Evolutionary conservation across 2,113 vertebrate species (phyloP), one percentile per base, ranked within the genome.

Genomic region (Perca schrenkii): DNA sequence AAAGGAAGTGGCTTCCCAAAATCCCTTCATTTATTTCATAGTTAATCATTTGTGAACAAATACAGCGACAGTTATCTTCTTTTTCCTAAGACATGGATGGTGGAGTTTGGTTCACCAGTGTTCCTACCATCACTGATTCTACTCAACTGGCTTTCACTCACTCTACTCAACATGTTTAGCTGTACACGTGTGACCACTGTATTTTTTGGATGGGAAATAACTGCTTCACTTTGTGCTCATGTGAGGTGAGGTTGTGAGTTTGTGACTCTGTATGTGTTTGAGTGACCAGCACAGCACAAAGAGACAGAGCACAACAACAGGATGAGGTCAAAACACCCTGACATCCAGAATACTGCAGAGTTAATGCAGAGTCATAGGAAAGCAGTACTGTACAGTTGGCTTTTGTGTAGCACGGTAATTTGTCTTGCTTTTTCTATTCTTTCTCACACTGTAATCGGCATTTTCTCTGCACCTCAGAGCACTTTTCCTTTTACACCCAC

Each of bases 301-400:
- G 31, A 34, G 13, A 43, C 4, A 6, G 53, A 54, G 46, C 4
- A 14, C 3, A 47, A 61, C 31, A 53, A 49, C 28, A 47, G 1
- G 31, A 21, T 0, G 14, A 76, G 64, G 74, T 87, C 66, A 74
- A 53, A 67, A 64, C 61, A 52, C 17, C 11, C 52, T 43, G 75
- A 79, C 71, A 66, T 25, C 47, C 75, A 70, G 47, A 69, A 82
- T 68, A 69, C 74, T 83, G 88, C 83, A 70, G 70, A 86, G 80
- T 91, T 64, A 77, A 61, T 68, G 82, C 76, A 58, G 63, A 84
- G 73, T 88, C 80, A 82, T n/a, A 69, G 21, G 25, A 53, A 22
- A 47, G 74, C 50, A 22, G 72, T 40, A 70, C 82, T 57, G 74
- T 77, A 56, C 47, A 19, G 50, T 36, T 43, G n/a, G 46, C 2